Base-by-base conservation (phyloP, 2,888 invertebrate species). In the Malachius bipustulatus region DNA sequence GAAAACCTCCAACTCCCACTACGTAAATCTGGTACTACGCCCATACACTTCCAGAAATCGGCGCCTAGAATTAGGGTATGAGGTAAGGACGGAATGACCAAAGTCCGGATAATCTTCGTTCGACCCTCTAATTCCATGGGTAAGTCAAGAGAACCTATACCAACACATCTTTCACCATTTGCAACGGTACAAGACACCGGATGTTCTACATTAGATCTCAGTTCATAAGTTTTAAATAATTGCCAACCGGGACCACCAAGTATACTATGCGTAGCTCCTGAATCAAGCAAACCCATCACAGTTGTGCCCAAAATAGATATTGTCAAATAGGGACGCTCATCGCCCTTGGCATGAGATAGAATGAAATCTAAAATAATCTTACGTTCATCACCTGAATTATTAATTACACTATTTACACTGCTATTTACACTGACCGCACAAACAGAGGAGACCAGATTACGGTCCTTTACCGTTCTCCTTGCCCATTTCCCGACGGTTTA, bases 191-290 rank as follows among this genome's bases (percentile, higher is more conserved):
- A 39, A 1, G 11, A 26, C n/a, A n/a, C n/a, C n/a, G n/a, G 16
- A 24, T 34, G 16, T 9, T 10, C 12, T 9, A 9, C 6, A 16
- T 16, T 35, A 14, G 36, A 27, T 11, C n/a, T n/a, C 2, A 37
- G 19, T 11, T 37, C 36, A 6, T 37, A 36, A 8, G 6, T 16
- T 14, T 27, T 16, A 13, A 43, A 26, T 3, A 35, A 12, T 8
- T 32, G 10, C 33, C 39, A 39, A 10, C 43, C 43, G 2, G 11
- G 13, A 32, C 16, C 30, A 3, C 37, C 39, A 2, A 39, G 16
- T 4, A 44, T 35, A 3, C 42, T 44, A 26, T 32, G 34, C 10
- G 34, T 34, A 6, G 40, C 40, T 12, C 44, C 44, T 14, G 40
- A 37, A 32, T 44, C 40, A 26, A 44, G 27, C 3, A 44, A 14